Percentiles rank a stretch among this genome's conserved stretches.
These are phyloP conservation scores for Enteromius mattozi DNA, from an alignment of 2,797 vertebrate genomes.

Conservation along the genomic window DNA sequence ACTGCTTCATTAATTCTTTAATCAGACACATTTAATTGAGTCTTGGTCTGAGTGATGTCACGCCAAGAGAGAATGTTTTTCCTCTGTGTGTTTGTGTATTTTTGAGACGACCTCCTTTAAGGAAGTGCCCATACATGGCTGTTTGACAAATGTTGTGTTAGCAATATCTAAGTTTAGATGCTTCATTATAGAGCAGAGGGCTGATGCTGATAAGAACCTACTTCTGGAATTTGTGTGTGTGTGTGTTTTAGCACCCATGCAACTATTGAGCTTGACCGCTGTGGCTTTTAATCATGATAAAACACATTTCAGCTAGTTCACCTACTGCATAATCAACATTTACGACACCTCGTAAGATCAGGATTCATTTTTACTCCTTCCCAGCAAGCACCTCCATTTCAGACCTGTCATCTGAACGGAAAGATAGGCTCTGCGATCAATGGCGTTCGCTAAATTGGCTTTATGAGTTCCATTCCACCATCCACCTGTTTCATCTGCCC, in stretches of 20 bases:
- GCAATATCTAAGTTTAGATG: conserved; percentile 13
- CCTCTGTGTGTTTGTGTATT: conserved; percentile 17
- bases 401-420: conserved; percentile 20
- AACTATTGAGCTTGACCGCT: neutral
- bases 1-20: conserved; percentile 63
- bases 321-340: conserved; percentile 16
- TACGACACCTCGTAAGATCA: neutral
- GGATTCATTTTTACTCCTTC: conserved; percentile 7
- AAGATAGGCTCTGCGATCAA: neutral
- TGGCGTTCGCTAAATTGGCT: neutral
- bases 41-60: conserved; percentile 46
- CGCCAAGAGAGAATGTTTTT: neutral
- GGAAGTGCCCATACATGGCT: neutral
- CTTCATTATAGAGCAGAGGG: neutral
- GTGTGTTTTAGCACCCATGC: neutral
- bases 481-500: conserved; percentile 17
- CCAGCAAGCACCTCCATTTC: neutral
- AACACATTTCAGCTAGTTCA: conserved; percentile 6
- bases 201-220: conserved; percentile 12
- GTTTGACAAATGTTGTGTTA: neutral
- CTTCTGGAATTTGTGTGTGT: neutral
- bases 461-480: conserved; percentile 20
- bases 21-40: conserved; percentile 60
- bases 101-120: neutral
- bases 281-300: conserved; percentile 10